phyloP scores from a whole-genome alignment of 2,888 invertebrate species.

The Diarsia mendica region DNA sequence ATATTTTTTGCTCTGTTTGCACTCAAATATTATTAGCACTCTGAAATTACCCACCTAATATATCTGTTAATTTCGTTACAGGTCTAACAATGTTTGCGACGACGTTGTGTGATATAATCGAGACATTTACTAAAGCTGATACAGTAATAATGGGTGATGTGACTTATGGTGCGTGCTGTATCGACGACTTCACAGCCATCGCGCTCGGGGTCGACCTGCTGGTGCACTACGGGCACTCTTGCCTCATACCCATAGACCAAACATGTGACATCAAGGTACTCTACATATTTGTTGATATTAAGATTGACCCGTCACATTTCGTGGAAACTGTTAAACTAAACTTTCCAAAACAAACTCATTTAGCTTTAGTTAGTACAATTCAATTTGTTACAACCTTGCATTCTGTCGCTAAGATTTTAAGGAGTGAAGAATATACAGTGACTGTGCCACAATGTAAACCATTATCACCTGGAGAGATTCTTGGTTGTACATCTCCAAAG shows the following conservation, averaged over 20 bases:
- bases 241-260: slow-evolving; percentile 96
- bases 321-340: slow-evolving; percentile 96
- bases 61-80: slow-evolving; percentile 69
- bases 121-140: slow-evolving; percentile 96
- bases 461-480: slow-evolving; percentile 98
- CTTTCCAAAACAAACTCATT: slow-evolving; percentile 91
- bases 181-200: slow-evolving; percentile 98
- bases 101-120: slow-evolving; percentile 97
- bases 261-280: slow-evolving; percentile 96
- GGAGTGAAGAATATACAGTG: slow-evolving; percentile 92
- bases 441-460: slow-evolving; percentile 97
- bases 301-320: slow-evolving; percentile 98
- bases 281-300: slow-evolving; percentile 99
- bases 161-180: slow-evolving; percentile 99
- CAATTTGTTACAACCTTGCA: slow-evolving; percentile 99
- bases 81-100: slow-evolving; percentile 97
- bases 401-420: slow-evolving; percentile 93
- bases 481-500: slow-evolving; percentile 99
- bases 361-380: slow-evolving; percentile 98
- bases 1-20: not conserved
- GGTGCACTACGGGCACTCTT: slow-evolving; percentile 99
- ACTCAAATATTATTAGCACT: not conserved
- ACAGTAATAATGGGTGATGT: slow-evolving; percentile 99
- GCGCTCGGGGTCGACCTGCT: slow-evolving; percentile 97
- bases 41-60: not conserved